A percentile compares a stretch with the other conserved stretches of the same genome.
These are phyloP conservation scores for Pachycephus smyrnensis DNA, from an alignment of 2,888 invertebrate genomes.

Conservation along the genomic window DNA sequence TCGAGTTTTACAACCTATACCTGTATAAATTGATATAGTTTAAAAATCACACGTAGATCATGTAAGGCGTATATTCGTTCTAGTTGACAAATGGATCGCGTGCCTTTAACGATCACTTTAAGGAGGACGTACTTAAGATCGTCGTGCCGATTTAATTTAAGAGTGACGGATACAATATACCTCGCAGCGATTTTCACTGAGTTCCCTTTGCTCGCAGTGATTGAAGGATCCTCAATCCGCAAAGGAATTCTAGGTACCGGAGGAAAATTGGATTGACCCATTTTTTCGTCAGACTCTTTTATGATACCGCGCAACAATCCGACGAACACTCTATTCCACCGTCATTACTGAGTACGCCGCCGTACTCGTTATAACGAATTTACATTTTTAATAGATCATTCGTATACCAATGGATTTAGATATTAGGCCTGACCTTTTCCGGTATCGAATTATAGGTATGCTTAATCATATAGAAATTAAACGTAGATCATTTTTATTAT, in stretches of 20 bases:
- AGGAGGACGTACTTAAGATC: not conserved
- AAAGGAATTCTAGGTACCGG: not conserved
- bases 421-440: not conserved
- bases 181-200: not conserved
- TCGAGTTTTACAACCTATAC: no score
- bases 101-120: not conserved
- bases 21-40: no score
- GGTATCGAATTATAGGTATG: not conserved
- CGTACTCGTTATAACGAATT: conserved; percentile 34
- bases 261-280: not conserved
- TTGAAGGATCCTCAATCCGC: not conserved
- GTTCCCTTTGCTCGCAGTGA: not conserved
- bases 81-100: not conserved
- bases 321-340: conserved; percentile 10
- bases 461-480: not conserved
- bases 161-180: not conserved
- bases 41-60: not conserved
- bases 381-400: conserved; percentile 29
- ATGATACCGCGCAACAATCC: not conserved
- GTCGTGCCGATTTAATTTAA: not conserved
- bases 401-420: no score
- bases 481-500: no score
- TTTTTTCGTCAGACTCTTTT: conserved; percentile 3
- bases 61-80: not conserved
- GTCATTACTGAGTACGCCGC: conserved; percentile 26